phyloP scores from a whole-genome alignment of 1,140 invertebrate species.

The Ptiloglossa arizonensis region DNA sequence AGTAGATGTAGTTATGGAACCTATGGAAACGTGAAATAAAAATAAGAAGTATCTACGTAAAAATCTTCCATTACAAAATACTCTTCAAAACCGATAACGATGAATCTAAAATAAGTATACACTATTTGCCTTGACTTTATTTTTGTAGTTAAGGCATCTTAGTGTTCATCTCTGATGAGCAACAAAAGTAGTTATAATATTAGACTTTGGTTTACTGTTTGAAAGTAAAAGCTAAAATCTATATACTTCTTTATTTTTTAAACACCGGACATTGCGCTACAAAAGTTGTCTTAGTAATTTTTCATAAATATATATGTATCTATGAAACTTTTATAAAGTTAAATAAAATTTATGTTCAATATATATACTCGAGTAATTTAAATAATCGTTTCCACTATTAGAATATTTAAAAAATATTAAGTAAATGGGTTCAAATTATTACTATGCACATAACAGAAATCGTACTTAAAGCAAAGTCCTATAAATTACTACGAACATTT shows the following conservation, averaged over 20 bases:
- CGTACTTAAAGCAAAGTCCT: too few relatives aligned
- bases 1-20: conserved; percentile 74
- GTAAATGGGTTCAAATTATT: too few relatives aligned
- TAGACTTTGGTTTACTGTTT: background rate
- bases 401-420: background rate
- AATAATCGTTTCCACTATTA: background rate
- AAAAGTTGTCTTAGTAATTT: conserved; percentile 1
- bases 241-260: conserved; percentile 11
- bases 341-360: conserved; percentile 46
- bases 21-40: conserved; percentile 80
- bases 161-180: conserved; percentile 4
- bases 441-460: too few relatives aligned
- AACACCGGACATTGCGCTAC: background rate
- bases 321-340: conserved; percentile 27
- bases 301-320: background rate
- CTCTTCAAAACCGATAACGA: background rate
- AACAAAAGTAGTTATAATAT: conserved; percentile 13
- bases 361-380: conserved; percentile 1
- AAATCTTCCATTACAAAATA: conserved; percentile 56
- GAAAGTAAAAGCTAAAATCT: background rate
- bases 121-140: background rate
- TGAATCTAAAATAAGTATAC: conserved; percentile 19
- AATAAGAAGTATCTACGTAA: conserved; percentile 24
- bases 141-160: conserved; percentile 29
- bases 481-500: too few relatives aligned